Conservation (phyloP, 2,113 vertebrate species). For the Pionites leucogaster region DNA sequence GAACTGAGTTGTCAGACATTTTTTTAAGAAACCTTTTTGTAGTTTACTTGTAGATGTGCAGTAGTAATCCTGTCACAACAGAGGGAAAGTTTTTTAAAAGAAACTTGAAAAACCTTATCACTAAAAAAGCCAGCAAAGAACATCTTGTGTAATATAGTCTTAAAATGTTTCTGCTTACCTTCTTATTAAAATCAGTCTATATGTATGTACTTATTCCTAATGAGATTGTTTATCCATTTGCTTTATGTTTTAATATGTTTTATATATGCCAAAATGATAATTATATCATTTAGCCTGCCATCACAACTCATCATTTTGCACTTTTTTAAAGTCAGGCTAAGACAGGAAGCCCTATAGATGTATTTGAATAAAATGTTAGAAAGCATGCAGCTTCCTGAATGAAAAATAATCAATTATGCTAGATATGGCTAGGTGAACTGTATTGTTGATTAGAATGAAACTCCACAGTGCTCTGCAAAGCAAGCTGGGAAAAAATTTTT, state of each 20-base stretch:
- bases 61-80: slow-evolving; percentile 67
- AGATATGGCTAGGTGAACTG: neutral
- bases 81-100: slow-evolving; percentile 54
- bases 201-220: slow-evolving; percentile 39
- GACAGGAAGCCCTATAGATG: neutral
- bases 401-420: neutral
- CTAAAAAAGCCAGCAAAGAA: slow-evolving; percentile 41
- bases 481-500: neutral
- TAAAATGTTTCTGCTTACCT: slow-evolving; percentile 48
- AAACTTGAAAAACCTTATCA: slow-evolving; percentile 54
- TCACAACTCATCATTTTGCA: neutral
- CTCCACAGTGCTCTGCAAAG: neutral
- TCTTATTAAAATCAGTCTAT: slow-evolving; percentile 50
- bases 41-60: slow-evolving; percentile 43
- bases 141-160: slow-evolving; percentile 35
- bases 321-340: neutral
- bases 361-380: neutral
- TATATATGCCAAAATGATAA: neutral
- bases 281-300: neutral
- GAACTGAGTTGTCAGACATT: neutral
- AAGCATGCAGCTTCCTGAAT: neutral
- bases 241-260: neutral
- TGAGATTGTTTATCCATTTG: slow-evolving; percentile 49
- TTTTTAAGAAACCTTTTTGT: slow-evolving; percentile 5
- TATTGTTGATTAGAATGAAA: neutral